These are phyloP conservation scores for Temnothorax curvispinosus DNA, from an alignment of 1,140 invertebrate genomes.

Conservation along the genomic window DNA sequence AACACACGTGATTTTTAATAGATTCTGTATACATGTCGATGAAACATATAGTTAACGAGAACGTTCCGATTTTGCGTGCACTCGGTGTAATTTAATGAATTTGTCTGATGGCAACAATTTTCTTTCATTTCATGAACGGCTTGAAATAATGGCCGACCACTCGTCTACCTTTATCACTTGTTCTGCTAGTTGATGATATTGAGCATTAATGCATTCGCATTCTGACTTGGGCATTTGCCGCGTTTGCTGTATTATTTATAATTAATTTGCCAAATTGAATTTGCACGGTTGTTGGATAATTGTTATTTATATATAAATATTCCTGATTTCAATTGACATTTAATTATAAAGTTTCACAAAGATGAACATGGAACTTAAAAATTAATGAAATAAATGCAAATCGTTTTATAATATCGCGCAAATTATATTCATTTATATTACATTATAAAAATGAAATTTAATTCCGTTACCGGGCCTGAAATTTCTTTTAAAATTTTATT, in stretches of 20 bases:
- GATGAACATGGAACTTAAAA: slow-evolving; percentile 34
- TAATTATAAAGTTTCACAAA: slow-evolving; percentile 43
- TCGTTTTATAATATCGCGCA: slow-evolving; percentile 8
- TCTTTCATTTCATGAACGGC: slow-evolving; percentile 5
- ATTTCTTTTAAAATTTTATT: background rate
- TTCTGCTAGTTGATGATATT: slow-evolving; percentile 20
- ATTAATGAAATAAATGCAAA: slow-evolving; percentile 51
- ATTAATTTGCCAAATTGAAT: slow-evolving; percentile 57
- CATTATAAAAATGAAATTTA: slow-evolving; percentile 30
- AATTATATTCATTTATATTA: slow-evolving; percentile 9
- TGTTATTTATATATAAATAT: slow-evolving; percentile 56
- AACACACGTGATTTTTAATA: slow-evolving; percentile 27
- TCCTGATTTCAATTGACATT: slow-evolving; percentile 49
- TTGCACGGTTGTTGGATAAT: slow-evolving; percentile 28
- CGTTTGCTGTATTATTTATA: slow-evolving; percentile 31
- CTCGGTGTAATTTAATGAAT: slow-evolving; percentile 23
- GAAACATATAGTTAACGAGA: slow-evolving; percentile 32
- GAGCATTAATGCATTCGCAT: slow-evolving; percentile 2
- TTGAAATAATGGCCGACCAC: slow-evolving; percentile 44
- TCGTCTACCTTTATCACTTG: slow-evolving; percentile 47
- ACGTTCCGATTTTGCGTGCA: slow-evolving; percentile 19
- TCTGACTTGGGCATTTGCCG: slow-evolving; percentile 34
- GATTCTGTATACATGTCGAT: background rate
- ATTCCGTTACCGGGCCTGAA: background rate
- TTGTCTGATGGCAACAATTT: slow-evolving; percentile 1